Percentiles rank a stretch among this genome's conserved stretches.
Evolutionary conservation across 2,797 vertebrate genomes (phyloP).

Genomic region (Enteromius trimaculatus): DNA sequence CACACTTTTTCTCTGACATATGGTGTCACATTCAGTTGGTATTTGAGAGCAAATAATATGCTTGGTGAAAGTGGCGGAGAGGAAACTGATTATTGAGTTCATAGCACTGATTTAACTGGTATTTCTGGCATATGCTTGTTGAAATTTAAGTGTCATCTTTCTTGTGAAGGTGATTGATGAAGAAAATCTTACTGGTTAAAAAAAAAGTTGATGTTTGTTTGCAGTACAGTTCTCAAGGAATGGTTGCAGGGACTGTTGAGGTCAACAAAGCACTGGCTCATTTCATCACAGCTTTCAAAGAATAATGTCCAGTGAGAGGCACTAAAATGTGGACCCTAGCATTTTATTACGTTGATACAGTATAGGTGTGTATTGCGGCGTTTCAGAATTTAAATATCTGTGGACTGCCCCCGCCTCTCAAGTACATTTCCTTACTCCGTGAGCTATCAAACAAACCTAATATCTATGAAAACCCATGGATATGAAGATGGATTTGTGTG

Average conservation of each 20-base stretch:
- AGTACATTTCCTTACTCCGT: no score
- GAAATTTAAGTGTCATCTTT: neutral
- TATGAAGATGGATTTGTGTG: no score
- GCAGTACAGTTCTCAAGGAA: neutral
- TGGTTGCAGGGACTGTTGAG: neutral
- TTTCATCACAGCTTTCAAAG: no score
- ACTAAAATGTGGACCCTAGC: no score
- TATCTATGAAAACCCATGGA: no score
- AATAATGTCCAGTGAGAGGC: no score
- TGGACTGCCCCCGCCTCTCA: no score
- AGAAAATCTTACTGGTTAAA: neutral
- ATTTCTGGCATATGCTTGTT: neutral
- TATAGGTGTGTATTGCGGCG: no score
- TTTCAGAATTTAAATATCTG: no score
- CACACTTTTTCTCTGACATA: conserved; percentile 26
- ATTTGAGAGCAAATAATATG: conserved; percentile 18
- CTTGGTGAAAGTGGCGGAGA: conserved; percentile 13
- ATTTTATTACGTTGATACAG: no score
- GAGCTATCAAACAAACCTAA: no score
- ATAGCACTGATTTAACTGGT: neutral
- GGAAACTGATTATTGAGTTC: conserved; percentile 25
- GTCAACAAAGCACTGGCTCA: neutral
- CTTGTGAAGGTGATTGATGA: neutral
- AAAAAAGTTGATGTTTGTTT: neutral
- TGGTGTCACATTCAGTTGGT: conserved; percentile 35